Evolutionary conservation across 2,113 vertebrate genomes (phyloP).

Genomic region (Odobenus rosmarus): DNA sequence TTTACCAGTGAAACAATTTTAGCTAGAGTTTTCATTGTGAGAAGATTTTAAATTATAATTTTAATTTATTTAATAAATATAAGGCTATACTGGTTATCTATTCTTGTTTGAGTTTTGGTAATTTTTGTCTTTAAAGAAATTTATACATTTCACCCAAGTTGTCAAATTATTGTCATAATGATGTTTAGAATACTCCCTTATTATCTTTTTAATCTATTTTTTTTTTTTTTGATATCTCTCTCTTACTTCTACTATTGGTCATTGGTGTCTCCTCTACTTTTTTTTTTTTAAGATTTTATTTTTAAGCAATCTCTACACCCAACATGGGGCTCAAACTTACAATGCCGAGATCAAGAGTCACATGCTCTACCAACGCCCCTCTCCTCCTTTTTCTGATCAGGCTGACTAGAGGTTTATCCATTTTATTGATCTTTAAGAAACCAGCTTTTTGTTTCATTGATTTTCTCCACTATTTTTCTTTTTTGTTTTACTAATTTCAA

Average conservation of each 20-base stretch:
- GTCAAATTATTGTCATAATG: not conserved
- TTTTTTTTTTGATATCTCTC: not conserved
- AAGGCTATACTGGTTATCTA: not conserved
- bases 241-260: not conserved
- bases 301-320: not conserved
- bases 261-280: not conserved
- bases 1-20: slow-evolving; percentile 1
- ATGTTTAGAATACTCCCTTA: not conserved
- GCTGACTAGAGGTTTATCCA: not conserved
- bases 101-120: not conserved
- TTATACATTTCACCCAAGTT: not conserved
- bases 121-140: not conserved
- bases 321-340: not conserved
- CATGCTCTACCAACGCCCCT: not conserved
- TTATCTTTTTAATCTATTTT: not conserved
- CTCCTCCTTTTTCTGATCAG: not conserved
- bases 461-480: not conserved
- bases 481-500: slow-evolving; percentile 31
- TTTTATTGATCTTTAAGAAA: slow-evolving; percentile 1
- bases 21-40: not conserved
- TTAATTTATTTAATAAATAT: not conserved
- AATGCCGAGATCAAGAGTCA: not conserved
- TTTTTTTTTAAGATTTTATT: not conserved
- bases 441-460: not conserved
- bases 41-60: slow-evolving; percentile 2